These are phyloP conservation scores for Zoanthus sociatus DNA, from an alignment of 92 coral and sea anemone genomes.

Conservation along the genomic window DNA sequence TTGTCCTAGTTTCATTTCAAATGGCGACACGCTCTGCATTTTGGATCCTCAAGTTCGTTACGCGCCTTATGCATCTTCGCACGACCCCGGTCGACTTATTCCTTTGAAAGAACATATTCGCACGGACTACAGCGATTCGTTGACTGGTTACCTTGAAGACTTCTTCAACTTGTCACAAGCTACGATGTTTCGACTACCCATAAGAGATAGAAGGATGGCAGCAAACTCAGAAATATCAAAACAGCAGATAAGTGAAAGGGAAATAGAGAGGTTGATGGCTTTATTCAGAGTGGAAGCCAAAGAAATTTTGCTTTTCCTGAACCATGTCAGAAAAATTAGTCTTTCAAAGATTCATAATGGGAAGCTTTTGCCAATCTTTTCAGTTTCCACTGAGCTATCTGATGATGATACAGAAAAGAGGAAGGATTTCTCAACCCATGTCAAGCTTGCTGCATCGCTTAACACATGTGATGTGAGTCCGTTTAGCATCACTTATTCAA, in stretches of 20 bases:
- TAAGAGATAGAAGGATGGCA: slow-evolving; percentile 61
- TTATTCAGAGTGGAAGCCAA: slow-evolving; percentile 69
- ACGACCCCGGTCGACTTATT: slow-evolving; percentile 80
- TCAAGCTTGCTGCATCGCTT: slow-evolving; percentile 47
- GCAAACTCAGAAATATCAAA: slow-evolving; percentile 70
- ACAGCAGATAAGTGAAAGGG: neutral
- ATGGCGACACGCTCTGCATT: slow-evolving; percentile 84
- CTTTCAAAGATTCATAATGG: slow-evolving; percentile 73
- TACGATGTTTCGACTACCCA: slow-evolving; percentile 92
- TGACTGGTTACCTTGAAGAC: slow-evolving; percentile 82
- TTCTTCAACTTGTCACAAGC: slow-evolving; percentile 67
- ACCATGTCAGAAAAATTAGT: slow-evolving; percentile 75
- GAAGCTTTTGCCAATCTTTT: slow-evolving; percentile 44
- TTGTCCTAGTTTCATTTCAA: slow-evolving; percentile 86
- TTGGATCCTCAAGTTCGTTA: slow-evolving; percentile 84
- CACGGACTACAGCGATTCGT: slow-evolving; percentile 72
- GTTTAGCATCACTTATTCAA: slow-evolving; percentile 66
- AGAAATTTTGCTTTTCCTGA: slow-evolving; percentile 79
- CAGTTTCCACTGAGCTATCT: slow-evolving; percentile 65
- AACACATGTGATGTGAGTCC: slow-evolving; percentile 62
- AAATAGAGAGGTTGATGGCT: slow-evolving; percentile 53
- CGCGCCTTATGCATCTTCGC: slow-evolving; percentile 77
- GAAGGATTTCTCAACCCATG: slow-evolving; percentile 51
- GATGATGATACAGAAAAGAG: slow-evolving; percentile 54
- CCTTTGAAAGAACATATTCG: slow-evolving; percentile 56